These are phyloP conservation scores for Lasioglossum albipes DNA, from an alignment of 1,140 invertebrate species.

Conservation along the genomic window DNA sequence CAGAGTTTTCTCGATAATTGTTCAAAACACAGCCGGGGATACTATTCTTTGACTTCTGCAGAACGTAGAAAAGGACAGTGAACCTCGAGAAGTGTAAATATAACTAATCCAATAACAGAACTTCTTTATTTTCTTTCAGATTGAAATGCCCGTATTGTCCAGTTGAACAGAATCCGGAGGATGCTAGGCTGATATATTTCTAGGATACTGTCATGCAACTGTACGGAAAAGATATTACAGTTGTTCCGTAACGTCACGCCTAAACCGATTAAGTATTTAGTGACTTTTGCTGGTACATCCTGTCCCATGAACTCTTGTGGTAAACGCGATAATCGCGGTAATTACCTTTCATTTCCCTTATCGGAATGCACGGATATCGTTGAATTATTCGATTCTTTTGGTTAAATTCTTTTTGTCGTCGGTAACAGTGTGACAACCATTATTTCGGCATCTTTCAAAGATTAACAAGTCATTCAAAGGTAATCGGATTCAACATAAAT, in stretches of 20 bases:
- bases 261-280: not conserved
- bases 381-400: not conserved
- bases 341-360: conserved; percentile 4
- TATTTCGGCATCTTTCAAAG: not conserved
- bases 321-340: not conserved
- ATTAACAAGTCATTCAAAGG: not conserved
- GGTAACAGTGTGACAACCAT: not conserved
- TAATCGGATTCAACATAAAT: not conserved
- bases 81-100: no score
- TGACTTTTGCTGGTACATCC: not conserved
- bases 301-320: conserved; percentile 8
- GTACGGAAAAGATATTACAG: not conserved
- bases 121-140: conserved; percentile 83
- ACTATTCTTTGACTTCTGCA: no score
- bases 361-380: not conserved
- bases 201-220: conserved; percentile 81
- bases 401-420: not conserved
- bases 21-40: no score
- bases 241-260: not conserved
- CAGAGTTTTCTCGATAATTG: no score
- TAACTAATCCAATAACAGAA: no score
- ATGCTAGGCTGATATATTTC: conserved; percentile 95
- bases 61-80: no score
- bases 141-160: conserved; percentile 99
- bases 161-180: conserved; percentile 95